Conservation (phyloP, 2,113 vertebrate species). For the Neopipo cinnamomea region DNA sequence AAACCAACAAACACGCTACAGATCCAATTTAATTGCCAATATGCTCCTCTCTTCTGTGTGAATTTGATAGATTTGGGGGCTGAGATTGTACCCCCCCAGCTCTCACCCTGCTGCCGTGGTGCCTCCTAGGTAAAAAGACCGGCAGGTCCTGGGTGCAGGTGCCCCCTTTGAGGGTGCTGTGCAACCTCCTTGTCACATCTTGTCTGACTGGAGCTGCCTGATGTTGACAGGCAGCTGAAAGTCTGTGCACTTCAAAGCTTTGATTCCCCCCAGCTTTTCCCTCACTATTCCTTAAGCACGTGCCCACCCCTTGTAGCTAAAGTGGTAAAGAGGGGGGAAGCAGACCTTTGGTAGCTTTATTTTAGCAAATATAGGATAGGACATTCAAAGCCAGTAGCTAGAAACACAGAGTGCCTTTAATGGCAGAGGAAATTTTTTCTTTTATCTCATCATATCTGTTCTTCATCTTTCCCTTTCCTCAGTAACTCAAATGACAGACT, state of each 20-base stretch:
- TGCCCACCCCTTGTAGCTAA: not conserved
- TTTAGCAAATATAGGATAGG: not conserved
- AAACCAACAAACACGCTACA: not conserved
- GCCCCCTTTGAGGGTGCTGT: not conserved
- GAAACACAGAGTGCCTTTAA: not conserved
- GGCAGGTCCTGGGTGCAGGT: not conserved
- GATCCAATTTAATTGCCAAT: not conserved
- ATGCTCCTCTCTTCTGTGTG: not conserved
- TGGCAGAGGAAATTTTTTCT: not conserved
- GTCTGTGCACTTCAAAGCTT: constrained; percentile 19
- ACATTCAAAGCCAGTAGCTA: not conserved
- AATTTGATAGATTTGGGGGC: not conserved
- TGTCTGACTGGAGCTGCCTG: not conserved
- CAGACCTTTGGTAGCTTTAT: not conserved
- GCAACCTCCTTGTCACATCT: constrained; percentile 23
- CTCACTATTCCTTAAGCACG: not conserved
- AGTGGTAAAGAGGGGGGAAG: not conserved
- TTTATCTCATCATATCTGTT: not conserved
- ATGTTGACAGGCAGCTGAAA: constrained; percentile 10
- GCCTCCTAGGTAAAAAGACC: not conserved
- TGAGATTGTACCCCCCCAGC: not conserved
- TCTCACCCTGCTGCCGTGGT: not conserved
- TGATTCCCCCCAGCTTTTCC: not conserved
- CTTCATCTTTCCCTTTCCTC: not conserved
- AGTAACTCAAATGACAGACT: not conserved